Percentiles rank a stretch among this genome's conserved stretches.
Evolutionary conservation across 2,113 vertebrate species (phyloP).

Genomic region (Vanacampus margaritifer): DNA sequence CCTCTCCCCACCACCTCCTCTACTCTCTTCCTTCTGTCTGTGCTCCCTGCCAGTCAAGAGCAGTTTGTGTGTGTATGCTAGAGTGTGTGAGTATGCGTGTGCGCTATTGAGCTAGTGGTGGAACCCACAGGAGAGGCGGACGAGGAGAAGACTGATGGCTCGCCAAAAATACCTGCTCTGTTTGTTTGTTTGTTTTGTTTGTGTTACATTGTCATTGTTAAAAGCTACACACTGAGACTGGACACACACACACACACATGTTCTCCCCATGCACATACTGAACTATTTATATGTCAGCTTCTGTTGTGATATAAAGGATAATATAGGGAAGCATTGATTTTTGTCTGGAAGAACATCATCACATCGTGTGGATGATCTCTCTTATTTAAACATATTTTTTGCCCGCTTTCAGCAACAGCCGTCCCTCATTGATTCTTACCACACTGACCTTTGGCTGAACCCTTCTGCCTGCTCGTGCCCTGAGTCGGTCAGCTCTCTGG

Average conservation of each 20-base stretch:
- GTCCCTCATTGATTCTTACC: constrained; percentile 61
- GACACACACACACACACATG: constrained; percentile 15
- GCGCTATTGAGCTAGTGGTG: constrained; percentile 41
- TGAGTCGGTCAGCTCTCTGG: constrained; percentile 51
- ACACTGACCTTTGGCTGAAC: constrained; percentile 72
- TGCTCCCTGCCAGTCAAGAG: constrained; percentile 70
- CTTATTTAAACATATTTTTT: constrained; percentile 47
- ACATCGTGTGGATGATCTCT: constrained; percentile 26
- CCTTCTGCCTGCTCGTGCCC: constrained; percentile 49
- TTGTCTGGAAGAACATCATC: constrained; percentile 31
- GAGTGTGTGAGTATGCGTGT: constrained; percentile 1
- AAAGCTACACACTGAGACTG: constrained; percentile 50
- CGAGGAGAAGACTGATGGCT: constrained; percentile 54
- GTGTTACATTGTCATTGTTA: constrained; percentile 52
- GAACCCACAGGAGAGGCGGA: constrained; percentile 58
- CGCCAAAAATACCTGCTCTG: constrained; percentile 60
- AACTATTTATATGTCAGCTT: constrained; percentile 1
- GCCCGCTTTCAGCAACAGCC: constrained; percentile 34
- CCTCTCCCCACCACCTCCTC: constrained; percentile 65
- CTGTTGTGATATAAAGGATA: constrained; percentile 20
- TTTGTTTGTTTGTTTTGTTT: constrained; percentile 37
- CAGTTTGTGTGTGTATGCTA: constrained; percentile 37
- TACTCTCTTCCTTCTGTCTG: constrained; percentile 33
- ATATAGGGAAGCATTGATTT: constrained; percentile 36
- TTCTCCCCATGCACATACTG: not conserved